Evolutionary conservation across 92 coral and sea anemone species (phyloP), one percentile per base, ranked within the genome.

Genomic region (Palythoa caribaeorum): DNA sequence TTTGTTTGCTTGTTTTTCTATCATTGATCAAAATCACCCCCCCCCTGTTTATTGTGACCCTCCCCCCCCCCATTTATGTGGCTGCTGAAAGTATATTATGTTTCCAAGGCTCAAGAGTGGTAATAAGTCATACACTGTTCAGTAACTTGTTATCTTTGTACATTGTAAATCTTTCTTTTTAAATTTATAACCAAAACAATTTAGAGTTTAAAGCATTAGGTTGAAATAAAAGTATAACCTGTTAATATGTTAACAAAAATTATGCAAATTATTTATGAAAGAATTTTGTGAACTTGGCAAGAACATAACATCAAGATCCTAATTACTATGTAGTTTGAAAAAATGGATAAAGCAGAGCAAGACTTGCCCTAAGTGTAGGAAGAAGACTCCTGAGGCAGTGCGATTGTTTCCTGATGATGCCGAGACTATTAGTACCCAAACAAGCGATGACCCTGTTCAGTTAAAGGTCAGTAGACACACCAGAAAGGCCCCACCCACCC

Each of bases 321-420:
- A 2, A 1, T 50, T 80, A 2, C 52, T 60, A 38, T n/a, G 13
- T 19, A 94, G 98, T 86, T 79, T 95, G 20, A 74, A 75, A 12
- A 76, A 81, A 39, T 95, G 98, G 98, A 86, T 95, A 7, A 87
- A 53, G 21, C 89, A 84, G 86, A 95, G 92, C 48, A 89, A 51
- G 14, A 77, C 93, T 3, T 95, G 98, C 47, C 98, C 98, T 40
- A 93, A 94, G 62, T 95, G 98, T 75, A 86, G 98, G 35, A 87
- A 93, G 36, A 91, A 87, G 50, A 79, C 95, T 4, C 88, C 85
- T 20, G 74, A 80, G 47, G 85, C 85, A 40, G 74, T 80, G 14
- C 85, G 60, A 48, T 8, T 80, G 60, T 80, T 44, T n/a, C 85
- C 85, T 63, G 85, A 80, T 80, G 85, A 80, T 50, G 59, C 85